Evolutionary conservation across 2,888 invertebrate genomes (phyloP), one percentile per base, ranked within the genome.

Genomic region (Amphipyra berbera): DNA sequence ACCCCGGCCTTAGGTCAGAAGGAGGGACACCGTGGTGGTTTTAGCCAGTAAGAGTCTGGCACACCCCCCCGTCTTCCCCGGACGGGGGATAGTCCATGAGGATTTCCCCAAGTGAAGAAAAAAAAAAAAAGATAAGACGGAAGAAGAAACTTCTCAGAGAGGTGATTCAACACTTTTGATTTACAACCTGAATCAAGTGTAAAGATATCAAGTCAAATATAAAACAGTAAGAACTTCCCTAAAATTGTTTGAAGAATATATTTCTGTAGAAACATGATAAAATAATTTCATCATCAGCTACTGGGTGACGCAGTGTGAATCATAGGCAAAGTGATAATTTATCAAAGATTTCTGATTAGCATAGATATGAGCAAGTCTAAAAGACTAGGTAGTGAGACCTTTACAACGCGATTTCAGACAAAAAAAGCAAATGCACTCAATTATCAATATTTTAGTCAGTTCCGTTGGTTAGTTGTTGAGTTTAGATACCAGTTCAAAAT

Each of bases 221-320:
- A 8, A 27, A 38, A 15, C 8, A 41, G 9, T 37, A 37, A 9
- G 7, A 15, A 10, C 9, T 41, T 47, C 1, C 14, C 10, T 33
- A 8, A 27, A 41, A 40, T 10, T 50, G 30, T 65, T 46, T 35
- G 30, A 53, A 58, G 35, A 68, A 33, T 30, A 27, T 4, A 44
- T 38, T 73, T 48, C 37, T 21, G 9, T 8, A 47, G 37, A 52
- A 56, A 37, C 35, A 37, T 21, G 30, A 73, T 47, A 47, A n/a
- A 50, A 46, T 30, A 10, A 35, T 49, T 15, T 13, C 42, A 58
- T 46, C 45, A 64, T 40, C 14, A 37, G 40, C 37, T 50, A 38
- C 33, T 12, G 14, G 8, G 1, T 48, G 40, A 56, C 14, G 33
- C 33, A n/a, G 15, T 9, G 14, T 50, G 47, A 62, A 45, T 56